Conservation (phyloP, 2,888 invertebrate genomes). For the Allacma fusca region DNA sequence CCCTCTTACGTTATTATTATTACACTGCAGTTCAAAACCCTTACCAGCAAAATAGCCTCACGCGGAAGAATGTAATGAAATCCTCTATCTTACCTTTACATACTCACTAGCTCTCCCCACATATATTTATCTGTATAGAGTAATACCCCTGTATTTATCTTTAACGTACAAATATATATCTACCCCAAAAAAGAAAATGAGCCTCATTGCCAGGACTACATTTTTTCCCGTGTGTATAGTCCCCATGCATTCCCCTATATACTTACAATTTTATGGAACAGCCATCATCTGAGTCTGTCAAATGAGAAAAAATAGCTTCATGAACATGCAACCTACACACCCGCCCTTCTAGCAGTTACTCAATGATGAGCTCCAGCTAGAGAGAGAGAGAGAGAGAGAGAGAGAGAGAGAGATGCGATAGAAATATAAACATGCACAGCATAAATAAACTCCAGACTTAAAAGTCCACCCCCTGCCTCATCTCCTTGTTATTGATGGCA, state of each 20-base stretch:
- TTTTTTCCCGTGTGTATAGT: background rate
- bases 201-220: no score
- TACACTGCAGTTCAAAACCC: background rate
- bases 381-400: background rate
- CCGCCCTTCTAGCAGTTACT: conserved; percentile 23
- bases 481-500: conserved; percentile 41
- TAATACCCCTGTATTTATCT: no score
- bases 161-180: no score
- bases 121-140: no score
- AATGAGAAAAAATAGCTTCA: conserved; percentile 43
- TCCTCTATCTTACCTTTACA: no score
- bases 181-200: background rate
- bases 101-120: no score
- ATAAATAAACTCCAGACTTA: conserved; percentile 27
- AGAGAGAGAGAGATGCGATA: conserved; percentile 27
- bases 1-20: background rate
- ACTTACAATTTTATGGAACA: background rate
- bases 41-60: background rate
- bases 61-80: no score
- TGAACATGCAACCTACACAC: conserved; percentile 28
- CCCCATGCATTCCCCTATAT: background rate
- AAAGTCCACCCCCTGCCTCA: conserved; percentile 25
- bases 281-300: conserved; percentile 36
- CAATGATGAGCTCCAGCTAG: background rate
- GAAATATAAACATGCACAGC: conserved; percentile 35